Evolutionary conservation across 2,888 invertebrate species (phyloP).

Genomic region (Scaptomyza polygonia): DNA sequence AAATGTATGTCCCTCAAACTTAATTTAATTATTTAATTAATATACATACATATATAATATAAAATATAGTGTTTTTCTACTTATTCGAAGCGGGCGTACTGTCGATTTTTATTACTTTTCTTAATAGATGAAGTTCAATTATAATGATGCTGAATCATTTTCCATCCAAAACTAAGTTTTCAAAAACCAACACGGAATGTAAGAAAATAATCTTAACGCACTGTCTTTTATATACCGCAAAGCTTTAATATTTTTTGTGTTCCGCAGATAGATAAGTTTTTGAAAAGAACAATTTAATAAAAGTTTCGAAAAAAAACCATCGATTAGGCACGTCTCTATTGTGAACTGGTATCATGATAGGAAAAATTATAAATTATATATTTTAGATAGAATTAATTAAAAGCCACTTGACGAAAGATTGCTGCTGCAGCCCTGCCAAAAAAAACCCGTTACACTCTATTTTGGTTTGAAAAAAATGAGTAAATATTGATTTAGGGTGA

Average conservation of each 20-base stretch:
- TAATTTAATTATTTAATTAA: conserved; percentile 80
- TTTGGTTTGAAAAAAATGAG: not conserved
- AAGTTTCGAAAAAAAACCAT: not conserved
- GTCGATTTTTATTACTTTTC: not conserved
- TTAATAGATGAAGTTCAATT: no score
- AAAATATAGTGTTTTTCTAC: conserved; percentile 41
- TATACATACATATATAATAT: conserved; percentile 75
- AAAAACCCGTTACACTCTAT: not conserved
- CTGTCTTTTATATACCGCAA: no score
- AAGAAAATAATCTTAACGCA: no score
- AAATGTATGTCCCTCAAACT: conserved; percentile 80
- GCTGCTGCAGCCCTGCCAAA: no score
- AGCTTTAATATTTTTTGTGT: no score
- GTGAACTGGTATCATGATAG: not conserved
- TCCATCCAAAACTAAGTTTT: no score
- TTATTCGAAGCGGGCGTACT: not conserved
- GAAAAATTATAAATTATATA: no score
- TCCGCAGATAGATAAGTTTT: no score
- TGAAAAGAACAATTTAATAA: no score
- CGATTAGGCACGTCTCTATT: not conserved
- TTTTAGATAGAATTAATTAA: not conserved
- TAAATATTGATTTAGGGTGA: not conserved
- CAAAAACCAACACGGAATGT: no score
- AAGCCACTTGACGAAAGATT: not conserved
- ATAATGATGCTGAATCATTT: no score